Conservation (phyloP, 2,888 invertebrate species). For the Eurytoma californica region DNA sequence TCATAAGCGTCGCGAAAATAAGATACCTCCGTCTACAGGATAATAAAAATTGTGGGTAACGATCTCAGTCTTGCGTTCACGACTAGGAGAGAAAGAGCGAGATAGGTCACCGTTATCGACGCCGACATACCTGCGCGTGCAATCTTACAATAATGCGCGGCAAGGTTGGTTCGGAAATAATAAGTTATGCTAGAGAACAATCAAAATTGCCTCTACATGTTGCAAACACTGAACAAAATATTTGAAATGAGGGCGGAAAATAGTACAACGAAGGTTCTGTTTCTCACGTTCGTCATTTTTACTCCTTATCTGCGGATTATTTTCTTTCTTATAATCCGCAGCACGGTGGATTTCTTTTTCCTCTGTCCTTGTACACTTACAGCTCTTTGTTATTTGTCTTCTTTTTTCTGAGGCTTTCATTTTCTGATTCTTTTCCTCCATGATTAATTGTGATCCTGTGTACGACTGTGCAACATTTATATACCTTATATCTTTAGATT, state of each 20-base stretch:
- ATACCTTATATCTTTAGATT: too few relatives aligned
- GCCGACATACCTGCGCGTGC: too few relatives aligned
- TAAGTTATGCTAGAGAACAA: too few relatives aligned
- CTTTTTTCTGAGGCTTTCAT: neutral
- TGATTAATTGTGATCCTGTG: neutral
- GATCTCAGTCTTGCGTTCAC: slow-evolving; percentile 25
- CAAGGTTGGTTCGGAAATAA: too few relatives aligned
- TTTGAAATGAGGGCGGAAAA: too few relatives aligned
- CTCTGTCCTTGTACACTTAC: neutral
- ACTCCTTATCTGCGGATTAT: slow-evolving; percentile 43
- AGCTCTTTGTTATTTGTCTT: slow-evolving; percentile 21
- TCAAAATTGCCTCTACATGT: too few relatives aligned
- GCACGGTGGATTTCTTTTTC: neutral
- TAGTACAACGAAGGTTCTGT: slow-evolving; percentile 44
- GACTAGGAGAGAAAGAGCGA: neutral
- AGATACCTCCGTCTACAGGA: slow-evolving; percentile 37
- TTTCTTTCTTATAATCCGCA: slow-evolving; percentile 32
- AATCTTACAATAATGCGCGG: too few relatives aligned
- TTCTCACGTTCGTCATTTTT: slow-evolving; percentile 52
- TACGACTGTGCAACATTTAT: too few relatives aligned
- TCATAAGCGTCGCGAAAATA: slow-evolving; percentile 55
- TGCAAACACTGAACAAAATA: neutral
- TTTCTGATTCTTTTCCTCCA: neutral
- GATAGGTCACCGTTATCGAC: neutral
- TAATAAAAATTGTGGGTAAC: slow-evolving; percentile 51